Percentiles rank a stretch among this genome's conserved stretches.
Evolutionary conservation across 1,140 invertebrate species (phyloP).

Genomic region (Diprion similis): DNA sequence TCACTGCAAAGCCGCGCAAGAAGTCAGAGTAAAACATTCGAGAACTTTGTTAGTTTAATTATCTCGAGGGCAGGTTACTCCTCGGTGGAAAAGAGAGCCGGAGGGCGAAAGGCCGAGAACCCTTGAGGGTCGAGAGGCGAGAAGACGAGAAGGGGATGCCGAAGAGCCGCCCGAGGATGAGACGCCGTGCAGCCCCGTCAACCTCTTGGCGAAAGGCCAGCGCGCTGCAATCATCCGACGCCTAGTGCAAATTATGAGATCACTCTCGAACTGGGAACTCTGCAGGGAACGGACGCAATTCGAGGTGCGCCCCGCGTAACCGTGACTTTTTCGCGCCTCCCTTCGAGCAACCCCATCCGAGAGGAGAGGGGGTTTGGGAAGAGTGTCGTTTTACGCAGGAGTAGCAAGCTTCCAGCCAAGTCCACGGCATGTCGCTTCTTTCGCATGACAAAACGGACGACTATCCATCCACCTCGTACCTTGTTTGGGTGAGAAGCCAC

Average conservation of each 20-base stretch:
- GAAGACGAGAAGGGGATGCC: background rate
- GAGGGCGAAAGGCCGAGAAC: background rate
- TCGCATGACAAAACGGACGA: too few species aligned
- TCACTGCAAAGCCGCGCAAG: background rate
- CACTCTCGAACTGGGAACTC: background rate
- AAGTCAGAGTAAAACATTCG: background rate
- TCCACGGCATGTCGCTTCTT: too few species aligned
- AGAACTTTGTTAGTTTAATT: background rate
- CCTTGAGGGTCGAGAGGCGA: background rate
- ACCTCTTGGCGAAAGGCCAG: conserved; percentile 35
- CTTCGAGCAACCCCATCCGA: too few species aligned
- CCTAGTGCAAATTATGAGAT: conserved; percentile 11
- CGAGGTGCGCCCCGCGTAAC: too few species aligned
- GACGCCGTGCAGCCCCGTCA: background rate
- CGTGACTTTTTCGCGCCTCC: too few species aligned
- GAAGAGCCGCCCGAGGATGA: background rate
- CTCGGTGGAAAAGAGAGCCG: background rate
- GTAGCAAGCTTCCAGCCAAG: too few species aligned
- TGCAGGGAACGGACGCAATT: too few species aligned
- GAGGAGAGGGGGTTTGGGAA: too few species aligned
- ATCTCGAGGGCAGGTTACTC: background rate
- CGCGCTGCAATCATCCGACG: conserved; percentile 28
- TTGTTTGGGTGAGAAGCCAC: too few species aligned
- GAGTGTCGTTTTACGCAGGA: too few species aligned
- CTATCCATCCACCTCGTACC: too few species aligned